These are phyloP conservation scores for Pristionchus mayeri DNA, from an alignment of 2,888 invertebrate species.

Conservation along the genomic window DNA sequence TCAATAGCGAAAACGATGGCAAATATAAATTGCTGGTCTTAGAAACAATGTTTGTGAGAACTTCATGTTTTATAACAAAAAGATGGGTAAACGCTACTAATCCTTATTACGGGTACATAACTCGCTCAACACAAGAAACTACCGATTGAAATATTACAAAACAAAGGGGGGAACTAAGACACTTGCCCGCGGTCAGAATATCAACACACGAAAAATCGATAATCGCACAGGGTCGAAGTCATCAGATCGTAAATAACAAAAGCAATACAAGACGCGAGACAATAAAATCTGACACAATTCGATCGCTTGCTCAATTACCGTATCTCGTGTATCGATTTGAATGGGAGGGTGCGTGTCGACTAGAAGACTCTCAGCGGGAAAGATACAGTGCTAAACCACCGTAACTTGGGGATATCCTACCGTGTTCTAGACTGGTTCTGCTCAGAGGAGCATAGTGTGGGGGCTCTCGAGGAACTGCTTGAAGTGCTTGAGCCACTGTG, in stretches of 20 bases:
- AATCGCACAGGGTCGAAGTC: neutral
- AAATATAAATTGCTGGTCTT: neutral
- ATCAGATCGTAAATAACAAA: conserved; percentile 20
- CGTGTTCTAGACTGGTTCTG: too few species aligned
- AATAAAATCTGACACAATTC: conserved; percentile 6
- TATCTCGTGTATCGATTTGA: neutral
- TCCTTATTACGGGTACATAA: conserved; percentile 39
- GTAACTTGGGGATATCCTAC: conserved; percentile 28
- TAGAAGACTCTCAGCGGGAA: too few species aligned
- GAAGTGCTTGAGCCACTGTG: conserved; percentile 93
- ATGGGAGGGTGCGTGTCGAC: neutral
- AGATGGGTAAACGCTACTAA: neutral
- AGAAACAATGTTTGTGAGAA: neutral
- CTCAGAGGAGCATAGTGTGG: conserved; percentile 90
- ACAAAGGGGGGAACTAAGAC: conserved; percentile 7
- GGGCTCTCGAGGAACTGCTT: conserved; percentile 92
- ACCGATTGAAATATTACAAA: conserved; percentile 31
- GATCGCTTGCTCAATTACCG: neutral
- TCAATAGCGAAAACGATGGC: neutral
- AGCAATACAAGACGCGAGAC: conserved; percentile 26
- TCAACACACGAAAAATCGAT: neutral
- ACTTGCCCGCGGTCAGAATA: conserved; percentile 10
- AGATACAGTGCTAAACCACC: neutral
- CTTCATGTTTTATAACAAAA: neutral
- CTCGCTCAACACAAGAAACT: conserved; percentile 36